phyloP scores from a whole-genome alignment of 1,140 invertebrate genomes.

The Pemphigus obesinymphae region DNA sequence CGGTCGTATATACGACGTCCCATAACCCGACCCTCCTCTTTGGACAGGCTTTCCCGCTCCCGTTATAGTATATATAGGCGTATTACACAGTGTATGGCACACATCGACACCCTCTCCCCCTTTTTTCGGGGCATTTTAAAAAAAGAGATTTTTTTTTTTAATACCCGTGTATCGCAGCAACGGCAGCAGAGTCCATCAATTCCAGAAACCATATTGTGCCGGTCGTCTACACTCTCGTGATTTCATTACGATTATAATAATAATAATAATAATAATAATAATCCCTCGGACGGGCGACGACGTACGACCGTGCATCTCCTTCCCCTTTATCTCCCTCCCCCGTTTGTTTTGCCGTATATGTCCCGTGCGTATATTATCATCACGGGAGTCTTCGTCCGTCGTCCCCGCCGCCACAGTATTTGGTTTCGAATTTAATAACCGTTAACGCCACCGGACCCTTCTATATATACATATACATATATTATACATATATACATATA shows the following conservation, averaged over 20 bases:
- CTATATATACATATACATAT: not conserved
- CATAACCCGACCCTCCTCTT: not conserved
- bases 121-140: not conserved
- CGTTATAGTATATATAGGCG: not conserved
- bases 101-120: not conserved
- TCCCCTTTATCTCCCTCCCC: not conserved
- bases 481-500: not conserved
- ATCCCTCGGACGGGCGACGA: not conserved
- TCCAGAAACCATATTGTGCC: constrained; percentile 28
- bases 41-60: no score
- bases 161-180: not conserved
- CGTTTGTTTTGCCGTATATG: not conserved
- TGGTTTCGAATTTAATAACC: constrained; percentile 33
- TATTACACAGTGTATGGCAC: not conserved
- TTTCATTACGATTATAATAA: constrained; percentile 35
- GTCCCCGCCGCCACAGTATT: not conserved
- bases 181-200: constrained; percentile 1
- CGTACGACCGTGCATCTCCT: not conserved
- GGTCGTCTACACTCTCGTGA: not conserved
- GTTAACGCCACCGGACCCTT: constrained; percentile 24
- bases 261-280: constrained; percentile 26
- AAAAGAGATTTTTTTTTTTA: constrained; percentile 8
- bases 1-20: not conserved
- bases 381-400: not conserved
- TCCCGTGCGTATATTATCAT: not conserved